Evolutionary conservation across 2,113 vertebrate species (phyloP).

Genomic region (Malurus cyaneus): DNA sequence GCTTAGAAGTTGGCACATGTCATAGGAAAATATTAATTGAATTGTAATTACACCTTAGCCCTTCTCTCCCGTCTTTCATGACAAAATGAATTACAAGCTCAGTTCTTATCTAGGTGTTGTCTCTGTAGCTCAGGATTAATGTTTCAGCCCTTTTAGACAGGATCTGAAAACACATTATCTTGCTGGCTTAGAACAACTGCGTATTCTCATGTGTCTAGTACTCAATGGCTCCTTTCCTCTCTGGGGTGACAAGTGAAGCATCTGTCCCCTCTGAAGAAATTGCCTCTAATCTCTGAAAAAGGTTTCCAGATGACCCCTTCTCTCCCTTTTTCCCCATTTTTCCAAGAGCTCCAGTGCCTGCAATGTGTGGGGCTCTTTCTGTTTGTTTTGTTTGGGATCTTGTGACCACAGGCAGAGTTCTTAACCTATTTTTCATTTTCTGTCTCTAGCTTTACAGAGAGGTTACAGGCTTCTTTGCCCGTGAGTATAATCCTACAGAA

Average conservation of each 20-base stretch:
- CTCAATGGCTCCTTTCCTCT: background rate
- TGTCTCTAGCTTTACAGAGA: background rate
- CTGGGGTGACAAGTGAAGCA: background rate
- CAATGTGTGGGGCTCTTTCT: background rate
- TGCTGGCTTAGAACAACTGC: background rate
- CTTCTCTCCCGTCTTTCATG: background rate
- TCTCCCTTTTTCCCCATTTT: background rate
- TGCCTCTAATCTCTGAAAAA: conserved; percentile 43
- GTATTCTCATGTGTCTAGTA: background rate
- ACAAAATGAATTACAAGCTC: background rate
- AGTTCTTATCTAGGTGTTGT: conserved; percentile 42
- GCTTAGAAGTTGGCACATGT: background rate
- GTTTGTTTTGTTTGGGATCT: conserved; percentile 43
- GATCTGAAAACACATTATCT: conserved; percentile 21
- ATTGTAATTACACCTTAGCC: background rate
- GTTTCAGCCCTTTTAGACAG: conserved; percentile 23
- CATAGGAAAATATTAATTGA: background rate
- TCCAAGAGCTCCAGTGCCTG: background rate
- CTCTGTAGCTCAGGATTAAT: conserved; percentile 18
- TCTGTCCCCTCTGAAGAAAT: conserved; percentile 22
- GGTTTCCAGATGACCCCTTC: conserved; percentile 26
- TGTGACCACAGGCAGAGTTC: background rate
- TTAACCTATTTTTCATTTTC: conserved; percentile 35
- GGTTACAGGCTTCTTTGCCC: background rate
- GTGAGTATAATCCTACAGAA: background rate